phyloP scores from a whole-genome alignment of 2,113 vertebrate species.

The Orycteropus afer region DNA sequence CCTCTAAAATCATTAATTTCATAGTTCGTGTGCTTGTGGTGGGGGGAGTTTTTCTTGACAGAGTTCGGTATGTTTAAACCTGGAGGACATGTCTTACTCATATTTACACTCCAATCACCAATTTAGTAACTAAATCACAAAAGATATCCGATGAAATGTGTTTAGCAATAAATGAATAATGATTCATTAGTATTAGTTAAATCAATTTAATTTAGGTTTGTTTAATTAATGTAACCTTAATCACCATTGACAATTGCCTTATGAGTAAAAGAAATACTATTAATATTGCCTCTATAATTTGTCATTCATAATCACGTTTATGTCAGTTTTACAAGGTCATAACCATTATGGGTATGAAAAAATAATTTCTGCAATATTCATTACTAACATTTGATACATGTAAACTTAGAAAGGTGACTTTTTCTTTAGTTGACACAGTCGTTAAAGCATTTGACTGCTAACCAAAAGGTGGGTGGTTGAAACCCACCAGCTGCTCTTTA shows the following conservation, averaged over 20 bases:
- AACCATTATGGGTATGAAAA: background rate
- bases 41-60: background rate
- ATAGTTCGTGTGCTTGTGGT: background rate
- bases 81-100: background rate
- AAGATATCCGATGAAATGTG: background rate
- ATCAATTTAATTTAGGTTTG: slow-evolving; percentile 1
- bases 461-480: too few relatives aligned
- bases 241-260: background rate
- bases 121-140: background rate
- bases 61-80: background rate
- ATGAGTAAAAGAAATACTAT: background rate
- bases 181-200: slow-evolving; percentile 30
- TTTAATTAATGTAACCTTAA: slow-evolving; percentile 35
- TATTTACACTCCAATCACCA: background rate
- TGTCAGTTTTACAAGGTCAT: background rate
- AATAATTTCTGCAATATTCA: background rate
- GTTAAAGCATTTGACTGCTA: too few relatives aligned
- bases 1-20: background rate
- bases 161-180: slow-evolving; percentile 26
- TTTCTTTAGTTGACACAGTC: too few relatives aligned
- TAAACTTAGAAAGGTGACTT: background rate
- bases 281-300: background rate
- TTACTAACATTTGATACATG: background rate
- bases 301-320: slow-evolving; percentile 20
- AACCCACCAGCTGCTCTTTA: too few relatives aligned